A percentile compares a stretch with the other conserved stretches of the same genome.
These are phyloP conservation scores for Lithophane ornitopus DNA, from an alignment of 2,888 invertebrate genomes.

Conservation along the genomic window DNA sequence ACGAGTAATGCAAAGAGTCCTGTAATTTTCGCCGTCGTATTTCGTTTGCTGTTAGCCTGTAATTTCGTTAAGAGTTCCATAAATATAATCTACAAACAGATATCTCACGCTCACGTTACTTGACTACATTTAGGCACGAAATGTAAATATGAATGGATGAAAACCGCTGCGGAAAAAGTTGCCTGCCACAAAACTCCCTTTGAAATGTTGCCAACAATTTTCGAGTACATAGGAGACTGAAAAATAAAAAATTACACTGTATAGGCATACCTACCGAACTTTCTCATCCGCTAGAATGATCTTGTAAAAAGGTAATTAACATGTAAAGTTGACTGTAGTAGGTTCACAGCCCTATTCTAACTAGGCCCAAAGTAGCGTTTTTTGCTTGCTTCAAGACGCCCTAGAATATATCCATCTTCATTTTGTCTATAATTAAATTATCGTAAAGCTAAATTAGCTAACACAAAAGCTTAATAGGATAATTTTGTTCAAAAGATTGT, in stretches of 20 bases:
- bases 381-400: neutral
- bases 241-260: slow-evolving; percentile 11
- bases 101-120: slow-evolving; percentile 10
- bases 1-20: neutral
- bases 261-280: neutral
- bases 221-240: slow-evolving; percentile 18
- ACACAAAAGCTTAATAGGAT: neutral
- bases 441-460: neutral
- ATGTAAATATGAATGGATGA: slow-evolving; percentile 35
- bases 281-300: neutral
- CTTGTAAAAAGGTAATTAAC: slow-evolving; percentile 9
- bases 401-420: neutral
- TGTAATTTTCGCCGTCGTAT: neutral
- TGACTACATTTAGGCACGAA: slow-evolving; percentile 34
- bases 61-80: slow-evolving; percentile 24
- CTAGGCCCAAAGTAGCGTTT: neutral
- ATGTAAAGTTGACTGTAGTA: neutral
- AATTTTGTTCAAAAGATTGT: neutral
- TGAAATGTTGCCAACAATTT: slow-evolving; percentile 61
- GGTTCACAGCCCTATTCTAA: neutral
- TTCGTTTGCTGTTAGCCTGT: neutral
- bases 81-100: slow-evolving; percentile 38
- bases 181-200: slow-evolving; percentile 38
- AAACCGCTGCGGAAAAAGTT: slow-evolving; percentile 45
- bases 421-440: neutral